These are phyloP conservation scores for Phortica variegata DNA, from an alignment of 1,140 invertebrate species.

Conservation along the genomic window DNA sequence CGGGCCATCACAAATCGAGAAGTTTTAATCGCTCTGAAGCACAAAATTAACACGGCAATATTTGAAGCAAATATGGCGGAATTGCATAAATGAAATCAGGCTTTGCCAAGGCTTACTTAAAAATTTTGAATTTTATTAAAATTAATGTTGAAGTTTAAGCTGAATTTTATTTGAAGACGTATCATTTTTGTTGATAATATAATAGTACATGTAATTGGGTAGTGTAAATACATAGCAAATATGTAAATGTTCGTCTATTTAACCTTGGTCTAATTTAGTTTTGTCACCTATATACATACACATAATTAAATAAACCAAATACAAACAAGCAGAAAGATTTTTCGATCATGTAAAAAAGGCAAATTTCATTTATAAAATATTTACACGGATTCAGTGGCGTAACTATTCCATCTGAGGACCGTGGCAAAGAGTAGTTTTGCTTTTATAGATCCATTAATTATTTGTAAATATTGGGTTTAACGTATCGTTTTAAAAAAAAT, in stretches of 20 bases:
- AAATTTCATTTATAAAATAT: too few species aligned
- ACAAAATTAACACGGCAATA: constrained; percentile 56
- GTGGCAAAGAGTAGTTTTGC: too few species aligned
- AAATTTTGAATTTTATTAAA: constrained; percentile 12
- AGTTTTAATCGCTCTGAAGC: constrained; percentile 46
- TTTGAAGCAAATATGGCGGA: constrained; percentile 55
- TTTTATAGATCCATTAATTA: too few species aligned
- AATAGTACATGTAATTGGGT: too few species aligned
- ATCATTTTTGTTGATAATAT: background rate
- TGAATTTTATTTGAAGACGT: constrained; percentile 17
- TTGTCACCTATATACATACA: constrained; percentile 12
- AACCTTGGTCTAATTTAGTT: background rate
- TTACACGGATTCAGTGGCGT: too few species aligned
- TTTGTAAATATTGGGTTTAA: too few species aligned
- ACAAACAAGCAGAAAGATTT: constrained; percentile 4
- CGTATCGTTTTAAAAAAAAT: too few species aligned
- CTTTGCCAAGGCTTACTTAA: background rate
- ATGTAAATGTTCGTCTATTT: too few species aligned
- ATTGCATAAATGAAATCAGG: constrained; percentile 42
- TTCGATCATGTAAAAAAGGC: too few species aligned
- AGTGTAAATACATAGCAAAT: too few species aligned
- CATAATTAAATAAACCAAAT: background rate
- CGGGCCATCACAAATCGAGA: constrained; percentile 42
- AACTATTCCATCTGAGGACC: too few species aligned
- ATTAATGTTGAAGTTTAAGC: constrained; percentile 26